Evolutionary conservation across 2,113 vertebrate species (phyloP).

Genomic region (Atrichornis clamosus): DNA sequence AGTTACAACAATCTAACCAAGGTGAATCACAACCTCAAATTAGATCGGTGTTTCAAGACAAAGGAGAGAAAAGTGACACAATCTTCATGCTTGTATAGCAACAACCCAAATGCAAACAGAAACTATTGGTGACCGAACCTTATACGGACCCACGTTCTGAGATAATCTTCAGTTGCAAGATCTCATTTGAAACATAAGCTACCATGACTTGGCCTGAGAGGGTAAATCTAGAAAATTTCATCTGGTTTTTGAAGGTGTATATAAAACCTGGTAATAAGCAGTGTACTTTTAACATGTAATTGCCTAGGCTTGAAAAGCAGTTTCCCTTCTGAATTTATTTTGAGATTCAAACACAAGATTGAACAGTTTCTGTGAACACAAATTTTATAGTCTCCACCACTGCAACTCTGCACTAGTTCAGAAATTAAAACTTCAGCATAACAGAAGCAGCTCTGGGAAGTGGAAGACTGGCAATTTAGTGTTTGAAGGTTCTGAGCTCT

Average conservation of each 20-base stretch:
- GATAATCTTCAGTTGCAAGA: neutral
- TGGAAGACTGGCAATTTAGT: conserved; percentile 7
- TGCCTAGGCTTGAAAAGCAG: neutral
- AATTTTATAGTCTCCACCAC: neutral
- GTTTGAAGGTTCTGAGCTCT: neutral
- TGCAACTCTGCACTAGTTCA: neutral
- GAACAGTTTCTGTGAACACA: neutral
- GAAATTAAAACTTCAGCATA: neutral
- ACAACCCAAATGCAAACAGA: neutral
- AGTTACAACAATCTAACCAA: neutral
- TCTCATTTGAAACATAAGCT: neutral
- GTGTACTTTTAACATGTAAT: neutral
- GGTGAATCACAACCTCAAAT: neutral
- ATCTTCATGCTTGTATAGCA: neutral
- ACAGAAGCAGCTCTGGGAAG: neutral
- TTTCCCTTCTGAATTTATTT: neutral
- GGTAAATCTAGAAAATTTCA: neutral
- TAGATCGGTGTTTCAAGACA: neutral
- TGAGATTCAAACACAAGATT: neutral
- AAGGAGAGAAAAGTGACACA: neutral
- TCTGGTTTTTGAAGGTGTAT: neutral
- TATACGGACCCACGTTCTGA: neutral
- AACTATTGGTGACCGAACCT: neutral
- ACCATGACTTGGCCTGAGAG: neutral
- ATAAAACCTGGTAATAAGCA: neutral